Base-by-base conservation (phyloP, 2,888 invertebrate species). In the Lutraria lutraria region DNA sequence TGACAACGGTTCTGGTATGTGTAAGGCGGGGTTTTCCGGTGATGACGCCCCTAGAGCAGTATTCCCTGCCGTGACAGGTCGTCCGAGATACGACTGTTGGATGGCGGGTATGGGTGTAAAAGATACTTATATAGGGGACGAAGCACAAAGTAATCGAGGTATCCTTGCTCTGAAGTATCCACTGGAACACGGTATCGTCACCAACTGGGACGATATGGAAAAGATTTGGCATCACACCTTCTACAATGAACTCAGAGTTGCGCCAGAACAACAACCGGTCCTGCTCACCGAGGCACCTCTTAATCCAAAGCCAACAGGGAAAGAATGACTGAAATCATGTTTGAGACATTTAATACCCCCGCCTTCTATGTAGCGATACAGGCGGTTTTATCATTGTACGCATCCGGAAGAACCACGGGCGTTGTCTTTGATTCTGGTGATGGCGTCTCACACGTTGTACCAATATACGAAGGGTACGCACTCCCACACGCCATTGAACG, bases 361-460 rank as follows among this genome's bases (percentile, higher is more conserved):
- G 95, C 94, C 63, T 93, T 95, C 88, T 95, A 95, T 82, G 95
- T 95, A 43, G 92, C 93, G 52, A 95, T 95, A 81, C 95, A 95
- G 89, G 95, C 95, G 68, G 94, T 95, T 31, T 86, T 95, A 83
- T 95, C 95, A 25, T 91, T 95, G 80, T 95, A 95, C 88, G 93
- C 95, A 13, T 93, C 95, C n/a, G 95, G 95, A 53, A 98, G 99
- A 98, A 99, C 99, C 97, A 92, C 92, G 19, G 94, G 94, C 81
- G 92, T 94, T 60, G 94, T 94, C n/a, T n/a, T n/a, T n/a, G n/a
- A n/a, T n/a, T n/a, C n/a, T n/a, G n/a, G n/a, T n/a, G n/a, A n/a
- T n/a, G n/a, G n/a, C n/a, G n/a, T n/a, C n/a, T n/a, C n/a, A n/a
- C n/a, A n/a, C n/a, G n/a, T n/a, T n/a, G n/a, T n/a, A n/a, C n/a